Base-by-base conservation (phyloP, 2,888 invertebrate species). In the Aphrophora alni region DNA sequence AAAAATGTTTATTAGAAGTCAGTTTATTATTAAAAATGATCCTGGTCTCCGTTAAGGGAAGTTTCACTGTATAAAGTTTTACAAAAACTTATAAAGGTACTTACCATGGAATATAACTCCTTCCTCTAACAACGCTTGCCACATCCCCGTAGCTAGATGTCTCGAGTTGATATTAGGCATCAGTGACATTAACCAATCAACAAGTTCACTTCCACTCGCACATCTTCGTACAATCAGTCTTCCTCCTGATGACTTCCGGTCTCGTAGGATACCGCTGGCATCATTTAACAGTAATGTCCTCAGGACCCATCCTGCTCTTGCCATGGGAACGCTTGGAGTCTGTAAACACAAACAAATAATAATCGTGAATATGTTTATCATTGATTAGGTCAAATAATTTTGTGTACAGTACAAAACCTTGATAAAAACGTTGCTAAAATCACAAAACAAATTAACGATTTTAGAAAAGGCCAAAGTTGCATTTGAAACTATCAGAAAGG, bases 41-140 rank as follows among this genome's bases (percentile, higher is more conserved):
- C n/a, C n/a, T n/a, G n/a, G n/a, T n/a, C n/a, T n/a, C n/a, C n/a
- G n/a, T n/a, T n/a, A n/a, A n/a, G n/a, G n/a, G n/a, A n/a, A n/a
- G n/a, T n/a, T n/a, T n/a, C n/a, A n/a, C n/a, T n/a, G n/a, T n/a
- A n/a, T n/a, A n/a, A n/a, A n/a, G n/a, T n/a, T n/a, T n/a, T n/a
- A n/a, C n/a, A n/a, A n/a, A n/a, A n/a, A n/a, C n/a, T n/a, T n/a
- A n/a, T n/a, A n/a, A n/a, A n/a, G n/a, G n/a, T n/a, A 88, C 90
- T 89, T 87, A 95, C 95, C 94, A 88, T 95, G 94, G 77, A 92
- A 90, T 83, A 96, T 90, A 82, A 95, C 92, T 73, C 94, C 94
- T 88, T 95, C 94, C 87, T 95, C 95, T 68, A 95, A 89, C 78
- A 95, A 88, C 0, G 93, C 94, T 88, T 96, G 95, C 94, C 95